Evolutionary conservation across 37 sponge, comb jelly and placozoan genomes (phyloP).

Genomic region (Chondrilla cf. caribensis): DNA sequence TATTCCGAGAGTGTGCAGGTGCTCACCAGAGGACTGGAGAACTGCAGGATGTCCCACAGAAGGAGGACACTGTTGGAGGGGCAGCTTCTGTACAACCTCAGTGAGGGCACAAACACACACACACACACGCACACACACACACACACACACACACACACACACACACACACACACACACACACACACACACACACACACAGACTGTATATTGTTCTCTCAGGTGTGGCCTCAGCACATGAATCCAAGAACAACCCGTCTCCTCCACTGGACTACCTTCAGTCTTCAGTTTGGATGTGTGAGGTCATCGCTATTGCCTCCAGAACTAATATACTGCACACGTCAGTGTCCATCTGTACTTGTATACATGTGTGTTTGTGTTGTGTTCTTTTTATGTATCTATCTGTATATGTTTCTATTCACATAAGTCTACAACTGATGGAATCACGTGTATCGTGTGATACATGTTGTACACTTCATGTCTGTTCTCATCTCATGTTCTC

Average conservation of each 20-base stretch:
- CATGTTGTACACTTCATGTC: too few relatives aligned
- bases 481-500: too few relatives aligned
- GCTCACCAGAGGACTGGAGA: neutral
- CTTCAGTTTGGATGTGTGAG: neutral
- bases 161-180: constrained; percentile 13
- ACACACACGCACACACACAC: constrained; percentile 15
- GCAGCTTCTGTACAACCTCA: constrained; percentile 6
- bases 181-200: constrained; percentile 9
- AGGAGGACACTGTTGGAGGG: neutral
- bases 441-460: too few relatives aligned
- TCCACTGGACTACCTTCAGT: neutral
- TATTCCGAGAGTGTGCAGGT: too few relatives aligned
- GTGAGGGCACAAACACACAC: neutral
- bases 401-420: too few relatives aligned
- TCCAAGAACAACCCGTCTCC: too few relatives aligned
- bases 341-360: neutral
- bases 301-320: neutral
- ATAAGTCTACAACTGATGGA: too few relatives aligned
- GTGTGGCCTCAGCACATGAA: too few relatives aligned
- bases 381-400: too few relatives aligned
- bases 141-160: constrained; percentile 27
- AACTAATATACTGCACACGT: neutral
- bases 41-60: neutral
- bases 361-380: too few relatives aligned
- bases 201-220: too few relatives aligned